These are phyloP conservation scores for Tipula vernalis DNA, from an alignment of 2,888 invertebrate genomes.

Conservation along the genomic window DNA sequence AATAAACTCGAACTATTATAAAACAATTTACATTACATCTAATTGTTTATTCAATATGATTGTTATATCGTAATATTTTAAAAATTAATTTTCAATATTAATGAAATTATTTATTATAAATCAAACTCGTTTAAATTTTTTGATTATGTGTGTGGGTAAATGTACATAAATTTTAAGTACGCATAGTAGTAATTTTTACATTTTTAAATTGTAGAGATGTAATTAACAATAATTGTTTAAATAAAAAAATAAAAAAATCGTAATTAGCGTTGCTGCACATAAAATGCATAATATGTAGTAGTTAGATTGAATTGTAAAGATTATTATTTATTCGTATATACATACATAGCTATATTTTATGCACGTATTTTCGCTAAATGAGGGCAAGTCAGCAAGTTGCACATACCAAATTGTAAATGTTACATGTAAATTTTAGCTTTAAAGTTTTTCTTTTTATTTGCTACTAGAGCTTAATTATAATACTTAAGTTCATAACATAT, in stretches of 20 bases:
- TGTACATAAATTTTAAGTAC: too few species aligned
- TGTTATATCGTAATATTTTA: too few species aligned
- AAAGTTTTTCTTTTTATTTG: not conserved
- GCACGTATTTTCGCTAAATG: not conserved
- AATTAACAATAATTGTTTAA: not conserved
- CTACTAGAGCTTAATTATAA: not conserved
- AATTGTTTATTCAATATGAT: too few species aligned
- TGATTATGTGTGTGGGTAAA: too few species aligned
- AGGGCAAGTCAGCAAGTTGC: not conserved
- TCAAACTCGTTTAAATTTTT: too few species aligned
- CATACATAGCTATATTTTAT: not conserved
- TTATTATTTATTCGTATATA: not conserved
- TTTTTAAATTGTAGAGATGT: not conserved
- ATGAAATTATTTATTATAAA: too few species aligned
- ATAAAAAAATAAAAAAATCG: not conserved
- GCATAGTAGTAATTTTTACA: not conserved
- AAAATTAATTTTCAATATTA: too few species aligned
- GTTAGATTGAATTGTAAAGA: not conserved
- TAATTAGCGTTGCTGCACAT: not conserved
- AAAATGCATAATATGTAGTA: not conserved
- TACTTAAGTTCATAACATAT: not conserved
- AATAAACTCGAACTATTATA: too few species aligned
- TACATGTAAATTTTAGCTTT: not conserved
- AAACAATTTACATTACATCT: too few species aligned
- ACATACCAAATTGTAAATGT: not conserved